phyloP scores from a whole-genome alignment of 2,113 vertebrate species.

The Eurystomus gularis region DNA sequence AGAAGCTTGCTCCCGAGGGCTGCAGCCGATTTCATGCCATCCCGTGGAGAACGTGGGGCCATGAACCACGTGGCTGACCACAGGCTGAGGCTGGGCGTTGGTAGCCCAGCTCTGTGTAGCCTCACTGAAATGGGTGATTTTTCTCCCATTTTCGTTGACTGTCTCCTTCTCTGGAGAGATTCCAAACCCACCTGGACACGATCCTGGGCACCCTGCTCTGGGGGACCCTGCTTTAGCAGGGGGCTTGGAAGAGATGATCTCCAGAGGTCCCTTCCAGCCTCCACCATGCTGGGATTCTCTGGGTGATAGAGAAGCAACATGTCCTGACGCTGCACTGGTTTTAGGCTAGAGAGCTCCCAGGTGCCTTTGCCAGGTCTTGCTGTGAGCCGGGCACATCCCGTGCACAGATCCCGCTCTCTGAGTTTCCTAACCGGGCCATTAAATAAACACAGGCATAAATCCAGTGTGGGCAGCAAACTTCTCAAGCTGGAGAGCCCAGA shows the following conservation, averaged over 20 bases:
- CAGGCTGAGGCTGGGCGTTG: fast-evolving
- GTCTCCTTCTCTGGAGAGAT: background rate
- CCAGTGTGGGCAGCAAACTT: background rate
- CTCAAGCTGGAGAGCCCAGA: background rate
- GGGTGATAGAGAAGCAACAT: fast-evolving
- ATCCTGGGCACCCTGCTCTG: background rate
- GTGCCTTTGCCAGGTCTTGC: background rate
- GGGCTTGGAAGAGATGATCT: background rate
- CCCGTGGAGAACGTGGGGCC: background rate
- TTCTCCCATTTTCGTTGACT: background rate
- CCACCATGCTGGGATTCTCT: background rate
- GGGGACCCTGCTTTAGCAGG: background rate
- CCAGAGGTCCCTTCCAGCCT: background rate
- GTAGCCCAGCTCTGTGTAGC: background rate
- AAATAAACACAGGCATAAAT: background rate
- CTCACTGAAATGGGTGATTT: background rate
- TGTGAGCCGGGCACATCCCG: fast-evolving
- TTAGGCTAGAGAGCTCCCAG: background rate
- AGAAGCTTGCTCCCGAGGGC: background rate
- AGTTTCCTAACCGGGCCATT: background rate
- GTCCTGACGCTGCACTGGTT: fast-evolving
- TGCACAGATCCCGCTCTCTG: background rate
- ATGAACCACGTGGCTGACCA: background rate
- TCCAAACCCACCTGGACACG: background rate
- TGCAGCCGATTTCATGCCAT: background rate